Base-by-base conservation (phyloP, 2,888 invertebrate genomes). In the Cosmia trapezina region DNA sequence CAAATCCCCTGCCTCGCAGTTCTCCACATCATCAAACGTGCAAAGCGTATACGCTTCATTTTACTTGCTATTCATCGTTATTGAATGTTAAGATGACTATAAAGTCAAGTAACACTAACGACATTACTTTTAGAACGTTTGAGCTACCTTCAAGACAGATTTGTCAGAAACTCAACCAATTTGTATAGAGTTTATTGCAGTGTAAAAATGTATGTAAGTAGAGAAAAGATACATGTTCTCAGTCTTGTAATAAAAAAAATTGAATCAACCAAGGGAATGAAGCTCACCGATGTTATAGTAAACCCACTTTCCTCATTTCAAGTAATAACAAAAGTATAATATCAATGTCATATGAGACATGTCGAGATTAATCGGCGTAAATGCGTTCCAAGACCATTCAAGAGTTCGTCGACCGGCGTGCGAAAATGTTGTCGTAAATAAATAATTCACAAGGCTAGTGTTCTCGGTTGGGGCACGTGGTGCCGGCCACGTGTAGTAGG, bases 361-460 rank as follows among this genome's bases (percentile, higher is more conserved):
- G 91, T 84, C 83, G 90, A 93, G 93, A 94, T 95, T 95, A 95
- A 96, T 95, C 93, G 93, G 87, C 90, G 92, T 93, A 93, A 94
- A 95, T 94, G 93, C 93, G 94, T 94, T 94, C 91, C 95, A 95
- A 96, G 95, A 96, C 94, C 94, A 94, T 91, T 93, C 91, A 88
- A 88, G 94, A 94, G 96, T 94, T 96, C 96, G 87, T 92, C 93
- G 96, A 95, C 96, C 96, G 94, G 93, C 96, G 96, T 96, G 96
- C 95, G 96, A 96, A 95, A 95, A 96, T 95, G 95, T 94, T 95
- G 95, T 95, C 96, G 96, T 95, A 96, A 96, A 96, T 96, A 96
- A 96, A 96, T 96, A 96, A 96, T 96, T 96, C 96, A 96, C 96
- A 96, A 96, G 96, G 96, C 96, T 96, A 95, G 96, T 95, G 95